phyloP scores from a whole-genome alignment of 2,888 invertebrate species.

The Sympetrum striolatum region DNA sequence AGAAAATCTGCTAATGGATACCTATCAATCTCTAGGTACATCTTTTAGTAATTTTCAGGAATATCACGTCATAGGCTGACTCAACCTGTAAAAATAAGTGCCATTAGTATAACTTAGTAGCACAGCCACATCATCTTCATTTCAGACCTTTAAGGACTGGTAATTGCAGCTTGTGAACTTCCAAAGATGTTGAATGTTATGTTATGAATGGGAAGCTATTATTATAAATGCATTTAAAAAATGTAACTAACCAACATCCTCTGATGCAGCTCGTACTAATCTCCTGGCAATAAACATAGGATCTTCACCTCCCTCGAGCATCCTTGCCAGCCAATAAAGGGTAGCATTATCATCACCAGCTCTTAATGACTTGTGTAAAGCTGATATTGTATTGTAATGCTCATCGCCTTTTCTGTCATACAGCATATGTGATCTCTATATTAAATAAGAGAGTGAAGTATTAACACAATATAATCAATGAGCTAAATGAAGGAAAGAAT shows the following conservation, averaged over 20 bases:
- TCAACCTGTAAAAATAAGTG: too few species aligned
- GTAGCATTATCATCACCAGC: constrained; percentile 82
- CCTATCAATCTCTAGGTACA: too few species aligned
- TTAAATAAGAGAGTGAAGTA: constrained; percentile 47
- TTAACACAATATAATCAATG: background rate
- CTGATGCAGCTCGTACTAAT: constrained; percentile 75
- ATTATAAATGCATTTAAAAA: background rate
- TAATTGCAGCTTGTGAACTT: background rate
- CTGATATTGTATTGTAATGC: constrained; percentile 83
- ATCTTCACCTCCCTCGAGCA: constrained; percentile 81
- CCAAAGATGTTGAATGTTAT: background rate
- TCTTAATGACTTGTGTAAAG: constrained; percentile 82
- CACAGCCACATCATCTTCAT: too few species aligned
- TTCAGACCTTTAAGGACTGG: too few species aligned
- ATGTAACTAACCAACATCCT: constrained; percentile 73
- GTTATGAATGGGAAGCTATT: background rate
- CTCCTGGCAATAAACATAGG: constrained; percentile 79
- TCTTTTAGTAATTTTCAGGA: too few species aligned
- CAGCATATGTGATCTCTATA: constrained; percentile 74
- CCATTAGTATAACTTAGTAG: too few species aligned
- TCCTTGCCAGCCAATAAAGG: constrained; percentile 81
- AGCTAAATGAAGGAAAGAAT: background rate
- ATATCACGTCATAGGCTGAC: too few species aligned
- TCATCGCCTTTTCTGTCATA: constrained; percentile 83
- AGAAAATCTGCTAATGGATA: too few species aligned